phyloP scores from a whole-genome alignment of 2,113 vertebrate genomes.

The Zeus faber region DNA sequence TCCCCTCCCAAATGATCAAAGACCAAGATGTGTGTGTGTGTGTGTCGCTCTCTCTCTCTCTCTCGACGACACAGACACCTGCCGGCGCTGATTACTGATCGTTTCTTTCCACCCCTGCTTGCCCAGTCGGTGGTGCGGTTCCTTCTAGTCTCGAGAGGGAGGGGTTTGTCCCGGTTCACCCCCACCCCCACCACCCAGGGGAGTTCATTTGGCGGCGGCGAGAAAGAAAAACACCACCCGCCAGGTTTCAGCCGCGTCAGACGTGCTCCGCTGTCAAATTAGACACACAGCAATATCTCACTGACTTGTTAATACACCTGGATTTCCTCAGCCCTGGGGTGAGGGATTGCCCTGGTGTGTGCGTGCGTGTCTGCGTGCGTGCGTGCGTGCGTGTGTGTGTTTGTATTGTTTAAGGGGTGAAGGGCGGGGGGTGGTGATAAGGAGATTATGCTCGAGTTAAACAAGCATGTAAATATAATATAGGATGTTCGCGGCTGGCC shows the following conservation, averaged over 20 bases:
- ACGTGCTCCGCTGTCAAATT: constrained; percentile 68
- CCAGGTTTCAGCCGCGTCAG: constrained; percentile 68
- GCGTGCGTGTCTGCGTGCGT: not conserved
- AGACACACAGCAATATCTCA: constrained; percentile 64
- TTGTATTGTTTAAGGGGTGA: too few relatives aligned
- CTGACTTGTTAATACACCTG: constrained; percentile 71
- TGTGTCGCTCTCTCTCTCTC: too few relatives aligned
- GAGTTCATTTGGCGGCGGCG: constrained; percentile 41
- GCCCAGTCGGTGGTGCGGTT: too few relatives aligned
- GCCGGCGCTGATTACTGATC: too few relatives aligned
- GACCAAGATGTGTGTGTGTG: not conserved
- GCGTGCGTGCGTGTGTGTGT: not conserved
- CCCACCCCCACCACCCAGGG: too few relatives aligned
- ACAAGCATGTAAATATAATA: constrained; percentile 53
- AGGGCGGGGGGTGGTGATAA: too few relatives aligned
- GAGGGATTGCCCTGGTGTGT: constrained; percentile 43
- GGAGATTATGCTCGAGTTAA: constrained; percentile 34
- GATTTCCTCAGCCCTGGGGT: constrained; percentile 42
- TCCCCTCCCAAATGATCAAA: constrained; percentile 31
- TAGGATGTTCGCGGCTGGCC: not conserved
- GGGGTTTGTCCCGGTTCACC: too few relatives aligned
- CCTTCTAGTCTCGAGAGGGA: too few relatives aligned
- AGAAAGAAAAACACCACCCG: constrained; percentile 59
- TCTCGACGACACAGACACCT: too few relatives aligned
- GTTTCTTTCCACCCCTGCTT: too few relatives aligned